Evolutionary conservation across 2,797 vertebrate genomes (phyloP).

Genomic region (Tadarida brasiliensis): DNA sequence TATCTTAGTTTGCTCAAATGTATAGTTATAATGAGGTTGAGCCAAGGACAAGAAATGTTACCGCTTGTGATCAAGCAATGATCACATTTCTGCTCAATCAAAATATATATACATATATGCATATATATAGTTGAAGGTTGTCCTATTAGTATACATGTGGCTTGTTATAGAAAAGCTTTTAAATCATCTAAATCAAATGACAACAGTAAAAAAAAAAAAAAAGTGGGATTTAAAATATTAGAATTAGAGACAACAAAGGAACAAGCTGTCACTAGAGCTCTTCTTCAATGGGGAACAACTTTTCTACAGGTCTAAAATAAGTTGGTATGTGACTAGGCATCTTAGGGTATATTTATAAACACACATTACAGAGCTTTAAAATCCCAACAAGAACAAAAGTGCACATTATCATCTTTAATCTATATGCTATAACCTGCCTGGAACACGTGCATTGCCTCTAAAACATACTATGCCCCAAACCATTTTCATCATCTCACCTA

Average conservation of each 20-base stretch:
- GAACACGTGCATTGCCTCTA: not conserved
- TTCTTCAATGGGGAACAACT: not conserved
- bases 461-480: not conserved
- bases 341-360: slow-evolving; percentile 28
- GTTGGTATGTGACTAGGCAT: not conserved
- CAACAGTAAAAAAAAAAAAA: not conserved
- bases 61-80: slow-evolving; percentile 61
- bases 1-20: slow-evolving; percentile 72
- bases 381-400: not conserved
- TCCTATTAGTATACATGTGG: slow-evolving; percentile 20
- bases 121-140: no score
- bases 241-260: slow-evolving; percentile 61
- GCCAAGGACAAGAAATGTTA: slow-evolving; percentile 56
- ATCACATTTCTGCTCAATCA: slow-evolving; percentile 54
- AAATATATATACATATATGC: no score
- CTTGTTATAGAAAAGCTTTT: slow-evolving; percentile 64
- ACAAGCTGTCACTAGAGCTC: not conserved
- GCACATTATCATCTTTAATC: not conserved
- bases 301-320: slow-evolving; percentile 39
- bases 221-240: slow-evolving; percentile 26
- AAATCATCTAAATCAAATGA: slow-evolving; percentile 66
- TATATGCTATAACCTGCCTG: not conserved
- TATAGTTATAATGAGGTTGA: slow-evolving; percentile 70
- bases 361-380: not conserved
- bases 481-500: not conserved